Base-by-base conservation (phyloP, 2,113 vertebrate genomes). In the Callipepla californica region DNA sequence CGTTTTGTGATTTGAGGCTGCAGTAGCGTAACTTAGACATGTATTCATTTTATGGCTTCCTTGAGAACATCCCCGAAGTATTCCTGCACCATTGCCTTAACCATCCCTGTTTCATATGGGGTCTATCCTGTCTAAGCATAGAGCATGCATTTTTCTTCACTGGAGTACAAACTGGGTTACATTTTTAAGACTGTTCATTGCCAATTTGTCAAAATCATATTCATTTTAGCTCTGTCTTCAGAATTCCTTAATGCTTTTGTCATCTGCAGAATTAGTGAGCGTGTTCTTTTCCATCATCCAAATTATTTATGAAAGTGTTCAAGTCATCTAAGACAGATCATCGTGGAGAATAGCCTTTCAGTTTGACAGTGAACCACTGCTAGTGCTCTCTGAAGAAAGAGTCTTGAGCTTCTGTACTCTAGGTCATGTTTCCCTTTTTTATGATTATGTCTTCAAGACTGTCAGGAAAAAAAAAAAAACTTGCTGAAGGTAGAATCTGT, bases 191-290 rank as follows among this genome's bases (percentile, higher is more conserved):
- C 38, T 72, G 7, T 53, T 66, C 69, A 20, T 73, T 93, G 82
- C 66, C 78, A n/a, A 23, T 86, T 75, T 84, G 61, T 38, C 80
- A 79, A 57, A 58, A 89, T 79, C 32, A 2, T 47, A 25, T 78
- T 75, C 61, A 8, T 85, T 81, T 32, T 48, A 75, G 34, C 66
- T 81, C 62, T 89, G 78, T 61, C 85, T 82, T 68, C 70, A 40
- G 85, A 79, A 9, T 75, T 81, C 62, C 66, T 87, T 81, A 81
- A 78, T 93, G 69, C 25, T 79, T 87, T 87, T 94, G 93, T 94
- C 84, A 89, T 87, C 78, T 92, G 62, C 74, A 93, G 87, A 87
- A 89, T 87, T 85, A 79, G 80, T 87, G 78, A 95, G 62, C 62
- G 5, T 75, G 47, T 87, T 89, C 80, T 89, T 84, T 93, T 89